These are phyloP conservation scores for Moxostoma hubbsi DNA, from an alignment of 2,797 vertebrate genomes.

Conservation along the genomic window DNA sequence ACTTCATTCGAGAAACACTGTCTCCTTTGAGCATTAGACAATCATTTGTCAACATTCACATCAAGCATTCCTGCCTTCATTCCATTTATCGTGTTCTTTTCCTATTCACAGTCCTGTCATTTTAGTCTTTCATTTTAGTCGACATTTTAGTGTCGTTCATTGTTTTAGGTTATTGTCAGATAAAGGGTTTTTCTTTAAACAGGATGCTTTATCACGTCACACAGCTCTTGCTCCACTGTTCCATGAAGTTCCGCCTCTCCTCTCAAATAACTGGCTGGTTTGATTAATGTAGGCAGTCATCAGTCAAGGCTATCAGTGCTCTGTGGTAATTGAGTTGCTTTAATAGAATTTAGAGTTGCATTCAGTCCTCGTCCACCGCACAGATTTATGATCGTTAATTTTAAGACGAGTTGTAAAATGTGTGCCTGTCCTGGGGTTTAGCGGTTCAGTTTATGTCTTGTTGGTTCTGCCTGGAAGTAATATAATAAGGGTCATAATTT, in stretches of 20 bases:
- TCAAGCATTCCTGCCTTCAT: slow-evolving; percentile 2
- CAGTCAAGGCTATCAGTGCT: slow-evolving; percentile 35
- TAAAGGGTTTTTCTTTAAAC: background rate
- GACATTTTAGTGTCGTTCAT: too few relatives aligned
- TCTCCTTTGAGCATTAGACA: slow-evolving; percentile 23
- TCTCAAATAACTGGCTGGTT: slow-evolving; percentile 7
- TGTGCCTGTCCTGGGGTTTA: background rate
- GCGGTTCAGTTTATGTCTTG: background rate
- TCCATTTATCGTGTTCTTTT: background rate
- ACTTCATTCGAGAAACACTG: background rate
- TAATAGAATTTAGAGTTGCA: slow-evolving; percentile 39
- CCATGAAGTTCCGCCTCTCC: background rate
- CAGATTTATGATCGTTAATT: slow-evolving; percentile 13
- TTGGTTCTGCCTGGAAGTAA: slow-evolving; percentile 1
- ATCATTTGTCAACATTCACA: slow-evolving; percentile 15
- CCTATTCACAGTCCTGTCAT: background rate
- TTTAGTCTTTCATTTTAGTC: too few relatives aligned
- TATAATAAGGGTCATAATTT: background rate
- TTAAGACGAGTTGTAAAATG: slow-evolving; percentile 12
- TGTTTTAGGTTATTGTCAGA: background rate
- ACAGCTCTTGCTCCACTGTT: background rate
- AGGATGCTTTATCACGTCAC: background rate
- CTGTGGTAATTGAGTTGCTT: slow-evolving; percentile 41
- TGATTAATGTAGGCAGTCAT: slow-evolving; percentile 35
- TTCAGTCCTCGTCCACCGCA: slow-evolving; percentile 7